Conservation (phyloP, 2,113 vertebrate genomes). For the Scolopax mira region DNA sequence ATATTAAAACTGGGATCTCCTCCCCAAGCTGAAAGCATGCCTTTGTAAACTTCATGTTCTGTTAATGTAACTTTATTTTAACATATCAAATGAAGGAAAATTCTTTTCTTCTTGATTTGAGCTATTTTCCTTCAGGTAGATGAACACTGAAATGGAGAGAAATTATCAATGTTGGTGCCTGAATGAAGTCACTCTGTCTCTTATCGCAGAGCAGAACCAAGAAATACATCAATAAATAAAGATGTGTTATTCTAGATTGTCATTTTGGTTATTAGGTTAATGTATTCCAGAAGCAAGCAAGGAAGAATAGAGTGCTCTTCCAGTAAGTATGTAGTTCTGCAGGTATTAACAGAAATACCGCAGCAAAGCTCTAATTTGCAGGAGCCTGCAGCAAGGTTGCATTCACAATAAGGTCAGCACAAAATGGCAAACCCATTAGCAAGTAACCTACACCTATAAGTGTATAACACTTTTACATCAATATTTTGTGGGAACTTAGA, state of each 20-base stretch:
- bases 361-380: slow-evolving; percentile 53
- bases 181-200: slow-evolving; percentile 7
- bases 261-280: slow-evolving; percentile 51
- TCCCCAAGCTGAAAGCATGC: not conserved
- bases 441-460: not conserved
- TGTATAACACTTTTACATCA: not conserved
- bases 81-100: not conserved
- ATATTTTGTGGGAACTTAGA: slow-evolving; percentile 40
- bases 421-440: slow-evolving; percentile 46
- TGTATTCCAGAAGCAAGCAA: slow-evolving; percentile 48
- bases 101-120: not conserved
- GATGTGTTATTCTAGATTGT: slow-evolving; percentile 45
- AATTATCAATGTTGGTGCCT: not conserved
- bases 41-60: not conserved
- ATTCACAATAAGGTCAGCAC: slow-evolving; percentile 62
- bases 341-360: slow-evolving; percentile 23
- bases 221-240: slow-evolving; percentile 34
- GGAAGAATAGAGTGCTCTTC: slow-evolving; percentile 32
- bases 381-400: slow-evolving; percentile 68
- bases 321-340: slow-evolving; percentile 24
- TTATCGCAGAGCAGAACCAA: slow-evolving; percentile 35
- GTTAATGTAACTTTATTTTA: not conserved
- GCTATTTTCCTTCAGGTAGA: not conserved
- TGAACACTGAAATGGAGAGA: not conserved
- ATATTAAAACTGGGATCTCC: not conserved